Evolutionary conservation across 2,888 invertebrate species (phyloP).

Genomic region (Coleophora flavipennella): DNA sequence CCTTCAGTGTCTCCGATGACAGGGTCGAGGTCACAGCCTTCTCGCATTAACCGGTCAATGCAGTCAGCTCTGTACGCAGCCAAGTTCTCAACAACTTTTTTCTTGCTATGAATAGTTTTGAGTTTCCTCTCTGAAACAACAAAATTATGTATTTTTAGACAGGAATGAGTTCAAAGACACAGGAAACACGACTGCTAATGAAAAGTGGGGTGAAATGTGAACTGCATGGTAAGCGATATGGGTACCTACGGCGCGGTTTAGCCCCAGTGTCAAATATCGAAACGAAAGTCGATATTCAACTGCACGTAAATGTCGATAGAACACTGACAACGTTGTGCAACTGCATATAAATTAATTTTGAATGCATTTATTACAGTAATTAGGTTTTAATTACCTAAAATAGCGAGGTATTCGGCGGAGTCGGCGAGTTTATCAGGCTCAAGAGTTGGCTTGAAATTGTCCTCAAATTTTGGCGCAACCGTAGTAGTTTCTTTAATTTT

Average conservation of each 20-base stretch:
- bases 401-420: constrained; percentile 77
- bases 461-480: constrained; percentile 64
- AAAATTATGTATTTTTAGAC: constrained; percentile 1
- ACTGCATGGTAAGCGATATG: too few relatives aligned
- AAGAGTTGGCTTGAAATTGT: constrained; percentile 64
- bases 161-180: too few relatives aligned
- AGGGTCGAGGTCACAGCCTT: constrained; percentile 64
- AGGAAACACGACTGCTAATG: too few relatives aligned
- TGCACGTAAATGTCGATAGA: constrained; percentile 5
- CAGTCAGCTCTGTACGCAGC: constrained; percentile 73
- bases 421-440: constrained; percentile 65
- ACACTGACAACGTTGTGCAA: too few relatives aligned
- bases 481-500: constrained; percentile 32
- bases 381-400: constrained; percentile 69
- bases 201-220: too few relatives aligned
- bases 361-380: constrained; percentile 4
- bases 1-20: constrained; percentile 61
- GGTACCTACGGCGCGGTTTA: too few relatives aligned
- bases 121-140: constrained; percentile 50
- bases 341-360: too few relatives aligned
- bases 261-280: neutral
- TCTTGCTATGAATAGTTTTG: constrained; percentile 51
- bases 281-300: neutral
- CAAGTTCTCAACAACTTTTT: constrained; percentile 72
- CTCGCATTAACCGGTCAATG: constrained; percentile 72